These are phyloP conservation scores for Poecilia gillii DNA, from an alignment of 2,797 vertebrate species.

Conservation along the genomic window DNA sequence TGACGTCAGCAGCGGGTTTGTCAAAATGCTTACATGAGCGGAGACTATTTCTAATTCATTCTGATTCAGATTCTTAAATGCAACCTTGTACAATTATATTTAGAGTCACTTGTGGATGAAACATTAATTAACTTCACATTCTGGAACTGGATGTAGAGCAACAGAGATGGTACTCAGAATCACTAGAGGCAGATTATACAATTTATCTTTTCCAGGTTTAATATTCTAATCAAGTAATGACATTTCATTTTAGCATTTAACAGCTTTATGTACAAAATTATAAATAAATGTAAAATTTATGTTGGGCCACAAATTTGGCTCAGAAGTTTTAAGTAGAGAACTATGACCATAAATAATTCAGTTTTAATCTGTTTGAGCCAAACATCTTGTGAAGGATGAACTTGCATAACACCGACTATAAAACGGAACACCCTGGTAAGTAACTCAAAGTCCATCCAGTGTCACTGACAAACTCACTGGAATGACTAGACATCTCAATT, in stretches of 20 bases:
- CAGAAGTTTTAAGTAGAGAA: background rate
- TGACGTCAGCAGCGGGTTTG: background rate
- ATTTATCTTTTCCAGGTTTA: background rate
- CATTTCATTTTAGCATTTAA: background rate
- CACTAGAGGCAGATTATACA: background rate
- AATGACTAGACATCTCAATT: background rate
- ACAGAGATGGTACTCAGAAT: background rate
- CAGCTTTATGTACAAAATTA: background rate
- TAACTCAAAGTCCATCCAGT: background rate
- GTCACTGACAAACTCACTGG: background rate
- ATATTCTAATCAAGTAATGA: background rate
- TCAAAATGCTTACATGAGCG: background rate
- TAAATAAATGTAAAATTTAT: background rate
- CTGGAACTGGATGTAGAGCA: background rate
- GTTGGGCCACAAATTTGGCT: background rate
- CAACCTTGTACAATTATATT: background rate
- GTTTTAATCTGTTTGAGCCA: conserved; percentile 3
- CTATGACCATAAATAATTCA: background rate
- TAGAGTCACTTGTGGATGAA: background rate
- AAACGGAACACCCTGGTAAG: background rate
- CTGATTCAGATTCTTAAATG: background rate
- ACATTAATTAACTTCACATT: background rate
- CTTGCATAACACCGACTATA: background rate
- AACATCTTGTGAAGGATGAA: conserved; percentile 4
- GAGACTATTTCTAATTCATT: background rate